Evolutionary conservation across 2,113 vertebrate genomes (phyloP).

Genomic region (Porphyrio hochstetteri): DNA sequence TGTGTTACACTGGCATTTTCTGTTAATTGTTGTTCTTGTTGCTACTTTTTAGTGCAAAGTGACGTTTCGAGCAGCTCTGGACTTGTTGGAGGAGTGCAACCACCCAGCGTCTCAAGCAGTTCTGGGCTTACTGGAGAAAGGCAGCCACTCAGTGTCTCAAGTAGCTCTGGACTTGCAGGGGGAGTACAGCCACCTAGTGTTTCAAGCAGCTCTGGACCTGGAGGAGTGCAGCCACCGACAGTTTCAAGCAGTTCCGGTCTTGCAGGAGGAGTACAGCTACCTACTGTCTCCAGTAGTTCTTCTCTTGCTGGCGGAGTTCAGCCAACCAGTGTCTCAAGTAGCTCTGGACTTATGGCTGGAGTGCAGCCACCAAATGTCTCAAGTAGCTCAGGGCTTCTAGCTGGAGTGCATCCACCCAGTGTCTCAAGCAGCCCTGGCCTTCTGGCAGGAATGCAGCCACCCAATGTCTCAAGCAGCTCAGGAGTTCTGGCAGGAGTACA

Average conservation of each 20-base stretch:
- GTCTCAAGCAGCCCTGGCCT: conserved; percentile 82
- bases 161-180: conserved; percentile 80
- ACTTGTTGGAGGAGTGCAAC: conserved; percentile 87
- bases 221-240: conserved; percentile 69
- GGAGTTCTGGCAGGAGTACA: conserved; percentile 72
- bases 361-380: conserved; percentile 80
- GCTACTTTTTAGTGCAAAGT: conserved; percentile 83
- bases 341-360: conserved; percentile 84
- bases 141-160: conserved; percentile 71
- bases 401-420: conserved; percentile 71
- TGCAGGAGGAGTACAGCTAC: conserved; percentile 75
- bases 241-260: conserved; percentile 76
- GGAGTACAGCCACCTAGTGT: conserved; percentile 83
- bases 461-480: conserved; percentile 73
- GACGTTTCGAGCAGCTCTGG: conserved; percentile 81
- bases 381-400: conserved; percentile 73
- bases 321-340: conserved; percentile 65
- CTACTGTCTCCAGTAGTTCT: conserved; percentile 70
- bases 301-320: conserved; percentile 73
- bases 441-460: conserved; percentile 86
- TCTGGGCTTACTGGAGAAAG: conserved; percentile 73
- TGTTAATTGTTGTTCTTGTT: conserved; percentile 18
- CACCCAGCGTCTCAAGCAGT: conserved; percentile 71
- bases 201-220: conserved; percentile 72
- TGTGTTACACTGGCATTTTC: background rate